Conservation (phyloP, 1,140 invertebrate genomes). For the Goniozus legneri region DNA sequence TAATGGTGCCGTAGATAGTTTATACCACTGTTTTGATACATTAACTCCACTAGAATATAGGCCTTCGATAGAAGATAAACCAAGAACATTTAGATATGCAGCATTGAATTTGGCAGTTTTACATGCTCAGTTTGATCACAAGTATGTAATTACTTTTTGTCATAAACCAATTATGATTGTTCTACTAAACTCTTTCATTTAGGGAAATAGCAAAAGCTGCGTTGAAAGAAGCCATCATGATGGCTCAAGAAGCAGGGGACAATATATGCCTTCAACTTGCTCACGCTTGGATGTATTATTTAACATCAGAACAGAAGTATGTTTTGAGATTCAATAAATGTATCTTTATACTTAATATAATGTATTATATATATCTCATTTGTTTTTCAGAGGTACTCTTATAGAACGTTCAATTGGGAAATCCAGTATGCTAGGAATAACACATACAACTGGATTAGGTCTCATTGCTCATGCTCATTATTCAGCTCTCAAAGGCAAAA, state of each 20-base stretch:
- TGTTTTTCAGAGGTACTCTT: conserved; percentile 34
- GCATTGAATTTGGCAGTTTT: conserved; percentile 85
- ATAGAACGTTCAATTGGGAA: conserved; percentile 51
- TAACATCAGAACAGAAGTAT: conserved; percentile 56
- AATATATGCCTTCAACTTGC: conserved; percentile 81
- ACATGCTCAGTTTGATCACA: conserved; percentile 82
- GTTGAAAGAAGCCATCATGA: conserved; percentile 78
- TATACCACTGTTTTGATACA: conserved; percentile 84
- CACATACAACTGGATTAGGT: conserved; percentile 48
- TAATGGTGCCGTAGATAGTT: conserved; percentile 76
- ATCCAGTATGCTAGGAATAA: conserved; percentile 47
- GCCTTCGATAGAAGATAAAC: conserved; percentile 61
- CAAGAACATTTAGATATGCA: conserved; percentile 79
- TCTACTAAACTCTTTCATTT: no score
- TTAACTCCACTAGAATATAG: conserved; percentile 57
- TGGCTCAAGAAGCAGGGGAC: conserved; percentile 85
- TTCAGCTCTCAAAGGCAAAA: conserved; percentile 44
- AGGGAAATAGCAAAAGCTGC: conserved; percentile 75
- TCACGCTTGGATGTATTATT: conserved; percentile 74
- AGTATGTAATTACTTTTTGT: conserved; percentile 59
- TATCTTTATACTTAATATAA: conserved; percentile 4
- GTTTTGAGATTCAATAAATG: conserved; percentile 11
- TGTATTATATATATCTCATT: neutral
- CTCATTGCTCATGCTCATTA: conserved; percentile 50
- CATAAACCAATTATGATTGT: no score